Conservation (phyloP, 2,113 vertebrate species). For the Sarotherodon lohbergeri region DNA sequence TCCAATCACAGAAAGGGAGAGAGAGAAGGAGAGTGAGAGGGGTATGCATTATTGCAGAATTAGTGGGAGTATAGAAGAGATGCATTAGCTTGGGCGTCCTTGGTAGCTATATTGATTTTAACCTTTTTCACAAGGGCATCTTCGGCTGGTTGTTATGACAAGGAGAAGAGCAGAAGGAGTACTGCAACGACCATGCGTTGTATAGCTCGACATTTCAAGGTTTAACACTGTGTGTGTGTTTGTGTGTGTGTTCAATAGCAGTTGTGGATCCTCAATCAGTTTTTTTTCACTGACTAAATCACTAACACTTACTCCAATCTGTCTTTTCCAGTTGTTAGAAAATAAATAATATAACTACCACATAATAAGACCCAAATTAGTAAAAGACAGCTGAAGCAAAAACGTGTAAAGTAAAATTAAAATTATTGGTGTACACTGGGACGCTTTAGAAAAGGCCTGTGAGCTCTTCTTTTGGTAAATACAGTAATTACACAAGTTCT, state of each 20-base stretch:
- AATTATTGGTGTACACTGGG: neutral
- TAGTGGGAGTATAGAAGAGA: constrained; percentile 13
- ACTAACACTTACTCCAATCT: neutral
- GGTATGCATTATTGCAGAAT: constrained; percentile 15
- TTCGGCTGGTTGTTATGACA: neutral
- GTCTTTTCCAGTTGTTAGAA: neutral
- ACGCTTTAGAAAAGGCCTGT: neutral
- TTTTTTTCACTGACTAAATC: neutral
- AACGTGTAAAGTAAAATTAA: neutral
- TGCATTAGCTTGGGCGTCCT: constrained; percentile 34
- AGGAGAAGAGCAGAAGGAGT: neutral
- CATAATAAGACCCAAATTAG: neutral
- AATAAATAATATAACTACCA: neutral
- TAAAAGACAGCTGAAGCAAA: neutral
- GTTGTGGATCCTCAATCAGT: neutral
- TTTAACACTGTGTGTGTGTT: neutral
- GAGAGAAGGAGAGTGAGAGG: neutral
- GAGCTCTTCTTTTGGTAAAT: neutral
- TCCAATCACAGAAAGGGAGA: constrained; percentile 40
- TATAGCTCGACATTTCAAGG: neutral
- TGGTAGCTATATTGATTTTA: constrained; percentile 32
- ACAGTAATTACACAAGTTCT: neutral
- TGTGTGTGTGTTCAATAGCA: neutral
- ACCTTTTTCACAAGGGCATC: constrained; percentile 12
- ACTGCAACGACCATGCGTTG: neutral